Evolutionary conservation across 1,140 invertebrate genomes (phyloP).

Genomic region (Drosophila equinoxialis): DNA sequence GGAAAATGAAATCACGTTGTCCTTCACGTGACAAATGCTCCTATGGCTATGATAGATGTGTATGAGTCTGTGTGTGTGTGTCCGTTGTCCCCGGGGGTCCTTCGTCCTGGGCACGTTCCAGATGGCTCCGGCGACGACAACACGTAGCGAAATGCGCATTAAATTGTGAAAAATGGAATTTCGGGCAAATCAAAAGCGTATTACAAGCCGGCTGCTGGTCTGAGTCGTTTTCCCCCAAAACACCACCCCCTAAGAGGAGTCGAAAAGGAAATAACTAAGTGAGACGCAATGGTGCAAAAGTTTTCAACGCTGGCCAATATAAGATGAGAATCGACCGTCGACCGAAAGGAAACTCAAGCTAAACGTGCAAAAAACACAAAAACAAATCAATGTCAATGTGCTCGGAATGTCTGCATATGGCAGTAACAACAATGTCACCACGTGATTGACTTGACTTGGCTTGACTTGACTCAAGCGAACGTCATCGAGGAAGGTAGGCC

Average conservation of each 20-base stretch:
- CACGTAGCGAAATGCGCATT: constrained; percentile 79
- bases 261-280: constrained; percentile 52
- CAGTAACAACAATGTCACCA: constrained; percentile 48
- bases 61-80: constrained; percentile 21
- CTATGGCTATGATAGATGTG: constrained; percentile 69
- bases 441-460: constrained; percentile 54
- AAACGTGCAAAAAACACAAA: constrained; percentile 22
- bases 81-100: constrained; percentile 24
- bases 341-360: not conserved
- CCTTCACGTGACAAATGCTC: constrained; percentile 77
- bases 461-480: constrained; percentile 11
- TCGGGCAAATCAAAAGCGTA: constrained; percentile 78
- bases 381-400: constrained; percentile 75
- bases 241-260: not conserved
- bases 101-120: constrained; percentile 59
- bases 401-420: constrained; percentile 39
- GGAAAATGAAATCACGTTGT: constrained; percentile 81
- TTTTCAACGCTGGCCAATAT: constrained; percentile 16
- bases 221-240: not conserved
- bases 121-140: constrained; percentile 70
- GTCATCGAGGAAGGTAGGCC: not conserved
- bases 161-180: constrained; percentile 82
- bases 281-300: constrained; percentile 53
- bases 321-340: not conserved
- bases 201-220: constrained; percentile 48